Base-by-base conservation (phyloP, 2,113 vertebrate species). In the Bagarius yarrelli region DNA sequence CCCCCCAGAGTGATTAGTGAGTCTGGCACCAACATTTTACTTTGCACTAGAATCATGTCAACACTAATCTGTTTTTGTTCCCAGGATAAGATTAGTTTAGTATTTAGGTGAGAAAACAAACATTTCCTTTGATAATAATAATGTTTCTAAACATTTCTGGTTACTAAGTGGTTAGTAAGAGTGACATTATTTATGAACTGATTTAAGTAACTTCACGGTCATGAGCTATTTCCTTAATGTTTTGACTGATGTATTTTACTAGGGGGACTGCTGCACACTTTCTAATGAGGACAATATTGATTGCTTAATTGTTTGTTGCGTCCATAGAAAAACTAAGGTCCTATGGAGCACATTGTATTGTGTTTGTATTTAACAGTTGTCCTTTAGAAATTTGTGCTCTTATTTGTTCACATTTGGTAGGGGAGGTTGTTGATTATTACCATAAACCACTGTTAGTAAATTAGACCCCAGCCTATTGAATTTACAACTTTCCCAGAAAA, bases 11-110 rank as follows among this genome's bases (percentile, higher is more conserved):
- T 80, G 47, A 74, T 80, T 80, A 85, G 67, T 34, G 53, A 79
- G 64, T 77, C 60, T 76, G 84, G 81, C 57, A 59, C 47, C 64
- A 64, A 18, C 14, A 32, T 77, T 77, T 59, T 44, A 74, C 77
- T 61, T n/a, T 52, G 73, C 19, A 60, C n/a, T 11, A 61, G 78
- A 75, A 66, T 74, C 76, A 85, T 76, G 70, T 30, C 27, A 40
- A 15, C 30, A 40, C 14, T 82, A 70, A 64, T 71, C 57, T 78
- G 61, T 25, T 64, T 72, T 78, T 56, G 52, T 64, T 69, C 61
- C 16, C 36, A 50, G 23, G 15, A 34, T 50, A 15, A 76, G 63
- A 82, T 81, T 67, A 82, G 50, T 34, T 64, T 23, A 75, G 53
- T 56, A 32, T 76, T 82, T 69, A 59, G 36, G 73, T 25, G 50